Evolutionary conservation across 2,113 vertebrate species (phyloP).

Genomic region (Stercorarius parasiticus): DNA sequence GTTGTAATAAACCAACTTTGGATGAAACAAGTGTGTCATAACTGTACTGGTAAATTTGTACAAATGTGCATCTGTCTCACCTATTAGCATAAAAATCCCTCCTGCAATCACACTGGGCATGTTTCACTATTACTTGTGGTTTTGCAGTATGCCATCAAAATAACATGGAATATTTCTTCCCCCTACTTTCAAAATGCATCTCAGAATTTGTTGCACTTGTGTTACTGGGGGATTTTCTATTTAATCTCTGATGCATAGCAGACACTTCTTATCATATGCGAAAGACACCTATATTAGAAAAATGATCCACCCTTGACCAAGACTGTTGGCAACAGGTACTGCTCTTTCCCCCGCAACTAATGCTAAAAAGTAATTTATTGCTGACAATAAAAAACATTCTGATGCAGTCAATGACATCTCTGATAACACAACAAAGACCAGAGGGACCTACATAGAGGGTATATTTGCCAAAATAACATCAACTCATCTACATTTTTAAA

Average conservation of each 20-base stretch:
- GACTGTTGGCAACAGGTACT: not conserved
- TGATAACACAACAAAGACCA: not conserved
- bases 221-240: not conserved
- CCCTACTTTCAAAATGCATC: not conserved
- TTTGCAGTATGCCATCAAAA: not conserved
- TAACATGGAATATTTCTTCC: not conserved
- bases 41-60: not conserved
- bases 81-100: not conserved
- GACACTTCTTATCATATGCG: not conserved
- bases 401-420: not conserved
- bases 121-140: accelerated
- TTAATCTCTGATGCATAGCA: not conserved
- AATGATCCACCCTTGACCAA: not conserved
- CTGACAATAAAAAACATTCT: not conserved
- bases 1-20: not conserved
- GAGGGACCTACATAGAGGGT: not conserved
- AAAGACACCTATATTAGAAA: not conserved
- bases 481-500: not conserved
- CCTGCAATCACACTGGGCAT: not conserved
- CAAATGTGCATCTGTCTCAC: not conserved
- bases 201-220: not conserved
- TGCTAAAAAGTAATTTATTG: not conserved
- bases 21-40: not conserved
- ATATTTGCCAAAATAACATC: not conserved
- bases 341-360: not conserved